Percentiles rank a stretch among this genome's conserved stretches.
Evolutionary conservation across 2,888 invertebrate genomes (phyloP).

Genomic region (Drosophila kanekoi): DNA sequence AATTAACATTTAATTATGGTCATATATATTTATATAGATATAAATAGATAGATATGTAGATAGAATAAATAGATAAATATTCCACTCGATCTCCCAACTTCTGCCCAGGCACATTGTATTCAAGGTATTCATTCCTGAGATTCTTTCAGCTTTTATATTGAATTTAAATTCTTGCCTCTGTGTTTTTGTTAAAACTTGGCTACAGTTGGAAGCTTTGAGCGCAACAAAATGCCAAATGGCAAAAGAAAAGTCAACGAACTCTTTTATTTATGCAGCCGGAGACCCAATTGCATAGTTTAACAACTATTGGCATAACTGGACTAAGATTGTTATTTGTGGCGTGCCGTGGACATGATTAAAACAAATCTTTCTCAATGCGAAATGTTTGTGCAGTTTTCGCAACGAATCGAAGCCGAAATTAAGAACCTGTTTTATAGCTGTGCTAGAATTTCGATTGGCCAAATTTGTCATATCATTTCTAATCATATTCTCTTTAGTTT

Average conservation of each 20-base stretch:
- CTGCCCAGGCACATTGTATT: no score
- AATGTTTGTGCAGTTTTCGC: conserved; percentile 50
- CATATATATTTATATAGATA: no score
- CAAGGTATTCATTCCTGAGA: no score
- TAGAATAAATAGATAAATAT: no score
- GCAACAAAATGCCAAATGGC: conserved; percentile 25
- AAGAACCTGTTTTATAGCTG: conserved; percentile 56
- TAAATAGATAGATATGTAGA: no score
- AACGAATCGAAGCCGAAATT: conserved; percentile 44
- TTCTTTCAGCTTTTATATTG: no score
- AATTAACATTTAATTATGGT: conserved; percentile 27
- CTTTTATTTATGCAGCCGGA: conserved; percentile 53
- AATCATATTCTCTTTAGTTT: conserved; percentile 15
- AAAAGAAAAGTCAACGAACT: conserved; percentile 61
- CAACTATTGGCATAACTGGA: conserved; percentile 34
- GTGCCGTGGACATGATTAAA: conserved; percentile 43
- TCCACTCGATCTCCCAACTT: no score
- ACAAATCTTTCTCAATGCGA: conserved; percentile 43
- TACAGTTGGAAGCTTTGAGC: conserved; percentile 9
- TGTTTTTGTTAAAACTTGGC: background rate
- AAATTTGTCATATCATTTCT: conserved; percentile 22
- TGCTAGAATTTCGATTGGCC: conserved; percentile 38
- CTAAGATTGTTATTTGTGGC: conserved; percentile 34
- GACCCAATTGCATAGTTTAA: conserved; percentile 66
- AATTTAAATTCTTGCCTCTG: background rate